phyloP scores from a whole-genome alignment of 2,113 vertebrate genomes.

The Istiophorus platypterus region DNA sequence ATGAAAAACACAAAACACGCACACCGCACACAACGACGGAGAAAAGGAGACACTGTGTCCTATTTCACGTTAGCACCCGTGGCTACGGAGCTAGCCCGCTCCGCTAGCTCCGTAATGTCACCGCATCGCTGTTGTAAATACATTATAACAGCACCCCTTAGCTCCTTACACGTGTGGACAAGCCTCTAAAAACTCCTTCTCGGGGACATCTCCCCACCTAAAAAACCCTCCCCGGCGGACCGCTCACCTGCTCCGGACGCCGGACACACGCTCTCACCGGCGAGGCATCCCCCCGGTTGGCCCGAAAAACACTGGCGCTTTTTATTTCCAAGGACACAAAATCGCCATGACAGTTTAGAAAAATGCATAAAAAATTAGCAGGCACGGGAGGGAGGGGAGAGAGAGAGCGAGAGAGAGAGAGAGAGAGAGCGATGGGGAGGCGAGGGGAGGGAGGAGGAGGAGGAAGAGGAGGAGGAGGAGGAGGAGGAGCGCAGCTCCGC shows the following conservation, averaged over 20 bases:
- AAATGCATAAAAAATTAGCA: constrained; percentile 89
- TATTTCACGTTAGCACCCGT: constrained; percentile 73
- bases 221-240: constrained; percentile 61
- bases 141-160: constrained; percentile 54
- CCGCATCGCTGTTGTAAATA: constrained; percentile 81
- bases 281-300: constrained; percentile 64
- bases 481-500: constrained; percentile 63
- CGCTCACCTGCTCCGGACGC: constrained; percentile 82
- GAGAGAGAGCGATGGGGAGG: constrained; percentile 15
- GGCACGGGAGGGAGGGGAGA: constrained; percentile 67
- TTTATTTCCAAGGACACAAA: constrained; percentile 89
- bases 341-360: constrained; percentile 90
- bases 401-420: constrained; percentile 35
- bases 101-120: constrained; percentile 81
- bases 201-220: constrained; percentile 58
- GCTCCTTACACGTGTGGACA: constrained; percentile 82
- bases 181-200: constrained; percentile 78
- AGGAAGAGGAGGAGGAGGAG: constrained; percentile 18
- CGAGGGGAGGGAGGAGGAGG: constrained; percentile 30
- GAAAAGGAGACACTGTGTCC: constrained; percentile 69
- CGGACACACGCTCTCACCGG: constrained; percentile 67
- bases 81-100: constrained; percentile 74
- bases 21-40: constrained; percentile 35
- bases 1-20: constrained; percentile 31
- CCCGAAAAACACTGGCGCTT: constrained; percentile 74